Percentiles rank a stretch among this genome's conserved stretches.
Conservation (phyloP, 1,140 invertebrate species). For the Chrysopa pallens region DNA sequence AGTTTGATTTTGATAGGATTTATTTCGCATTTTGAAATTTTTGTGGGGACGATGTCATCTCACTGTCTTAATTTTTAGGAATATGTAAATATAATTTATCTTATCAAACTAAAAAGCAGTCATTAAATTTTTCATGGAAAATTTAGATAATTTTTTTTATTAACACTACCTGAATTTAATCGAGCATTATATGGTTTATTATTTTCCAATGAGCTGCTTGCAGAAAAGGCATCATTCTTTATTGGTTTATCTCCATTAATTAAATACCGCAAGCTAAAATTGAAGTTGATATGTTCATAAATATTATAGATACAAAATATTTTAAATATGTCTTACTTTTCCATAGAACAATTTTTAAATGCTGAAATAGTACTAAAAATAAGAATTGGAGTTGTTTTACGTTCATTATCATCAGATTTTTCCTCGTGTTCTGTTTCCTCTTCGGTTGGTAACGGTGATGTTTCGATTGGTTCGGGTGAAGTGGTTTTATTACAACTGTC, state of each 20-base stretch:
- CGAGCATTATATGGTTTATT: constrained; percentile 31
- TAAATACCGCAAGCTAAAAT: constrained; percentile 29
- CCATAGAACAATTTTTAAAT: constrained; percentile 25
- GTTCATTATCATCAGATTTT: no score
- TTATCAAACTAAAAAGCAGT: no score
- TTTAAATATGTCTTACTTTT: constrained; percentile 17
- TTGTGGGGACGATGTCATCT: no score
- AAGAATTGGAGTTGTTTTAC: constrained; percentile 8
- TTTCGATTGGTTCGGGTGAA: constrained; percentile 2
- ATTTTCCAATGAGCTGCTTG: constrained; percentile 12
- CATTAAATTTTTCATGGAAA: no score
- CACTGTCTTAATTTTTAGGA: no score
- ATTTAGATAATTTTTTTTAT: constrained; percentile 15
- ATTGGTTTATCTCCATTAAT: constrained; percentile 1
- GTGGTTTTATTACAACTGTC: constrained; percentile 21
- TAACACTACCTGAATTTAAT: constrained; percentile 21
- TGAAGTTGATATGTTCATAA: constrained; percentile 1
- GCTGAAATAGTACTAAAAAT: constrained; percentile 27
- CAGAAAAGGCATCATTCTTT: not conserved
- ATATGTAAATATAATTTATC: no score
- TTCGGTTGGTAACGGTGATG: not conserved
- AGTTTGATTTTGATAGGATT: no score
- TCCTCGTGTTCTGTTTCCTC: not conserved
- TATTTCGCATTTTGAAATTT: no score
- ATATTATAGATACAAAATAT: not conserved